These are phyloP conservation scores for Orussus abietinus DNA, from an alignment of 1,140 invertebrate species.

Conservation along the genomic window DNA sequence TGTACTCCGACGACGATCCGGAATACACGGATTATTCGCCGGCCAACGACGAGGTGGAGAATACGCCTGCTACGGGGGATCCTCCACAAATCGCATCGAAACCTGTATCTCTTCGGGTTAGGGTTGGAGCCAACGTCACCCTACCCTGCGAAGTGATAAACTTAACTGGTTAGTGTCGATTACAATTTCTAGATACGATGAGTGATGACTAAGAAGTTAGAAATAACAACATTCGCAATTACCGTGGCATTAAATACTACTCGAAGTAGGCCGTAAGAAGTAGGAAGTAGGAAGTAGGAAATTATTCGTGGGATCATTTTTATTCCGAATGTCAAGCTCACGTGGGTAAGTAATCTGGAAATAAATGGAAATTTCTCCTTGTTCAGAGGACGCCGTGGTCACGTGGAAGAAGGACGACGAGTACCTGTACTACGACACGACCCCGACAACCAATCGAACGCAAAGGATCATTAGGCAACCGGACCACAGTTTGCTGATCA, in stretches of 20 bases:
- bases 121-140: conserved; percentile 22
- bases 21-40: conserved; percentile 19
- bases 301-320: conserved; percentile 9
- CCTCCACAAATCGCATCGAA: conserved; percentile 22
- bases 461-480: neutral
- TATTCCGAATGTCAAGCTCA: no score
- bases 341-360: no score
- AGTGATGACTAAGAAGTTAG: neutral
- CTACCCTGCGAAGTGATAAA: conserved; percentile 28
- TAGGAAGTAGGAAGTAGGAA: neutral
- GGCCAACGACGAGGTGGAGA: conserved; percentile 10
- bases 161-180: conserved; percentile 20
- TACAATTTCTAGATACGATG: neutral
- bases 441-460: conserved; percentile 8
- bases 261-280: no score
- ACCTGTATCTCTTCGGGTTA: conserved; percentile 9
- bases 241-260: neutral
- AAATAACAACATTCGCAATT: neutral
- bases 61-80: conserved; percentile 6
- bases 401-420: conserved; percentile 26
- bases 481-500: conserved; percentile 28
- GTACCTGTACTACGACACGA: conserved; percentile 15
- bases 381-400: conserved; percentile 23
- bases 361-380: no score
- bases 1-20: conserved; percentile 15